Percentiles rank a stretch among this genome's conserved stretches.
These are phyloP conservation scores for Ornithorhynchus anatinus DNA, from an alignment of 2,113 vertebrate genomes.

Conservation along the genomic window DNA sequence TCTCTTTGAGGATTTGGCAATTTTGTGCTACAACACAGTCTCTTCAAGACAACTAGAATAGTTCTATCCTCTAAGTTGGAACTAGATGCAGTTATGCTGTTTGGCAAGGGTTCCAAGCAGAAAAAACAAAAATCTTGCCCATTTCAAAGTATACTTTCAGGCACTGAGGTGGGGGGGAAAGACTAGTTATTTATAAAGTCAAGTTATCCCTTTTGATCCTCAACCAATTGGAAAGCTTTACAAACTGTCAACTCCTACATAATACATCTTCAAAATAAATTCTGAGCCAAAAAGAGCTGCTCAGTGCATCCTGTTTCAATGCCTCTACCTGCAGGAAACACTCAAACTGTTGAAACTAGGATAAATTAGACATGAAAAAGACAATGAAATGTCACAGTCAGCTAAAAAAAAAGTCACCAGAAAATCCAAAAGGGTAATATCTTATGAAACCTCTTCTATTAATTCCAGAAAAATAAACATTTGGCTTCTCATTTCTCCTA, in stretches of 20 bases:
- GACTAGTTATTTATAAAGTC: neutral
- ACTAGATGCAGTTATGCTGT: constrained; percentile 39
- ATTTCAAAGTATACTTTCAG: constrained; percentile 15
- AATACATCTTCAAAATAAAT: constrained; percentile 21
- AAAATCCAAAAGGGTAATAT: constrained; percentile 26
- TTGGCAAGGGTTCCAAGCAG: constrained; percentile 4
- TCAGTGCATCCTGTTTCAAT: neutral
- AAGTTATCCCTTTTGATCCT: neutral
- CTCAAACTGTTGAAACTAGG: neutral
- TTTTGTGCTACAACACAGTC: constrained; percentile 25
- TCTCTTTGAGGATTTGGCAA: neutral
- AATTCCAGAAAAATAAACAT: neutral
- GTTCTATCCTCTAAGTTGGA: constrained; percentile 33
- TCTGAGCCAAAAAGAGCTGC: constrained; percentile 14
- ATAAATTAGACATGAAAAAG: constrained; percentile 10
- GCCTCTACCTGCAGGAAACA: neutral
- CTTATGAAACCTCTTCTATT: constrained; percentile 31
- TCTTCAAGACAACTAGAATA: constrained; percentile 25
- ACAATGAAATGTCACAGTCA: constrained; percentile 42
- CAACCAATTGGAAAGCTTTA: constrained; percentile 31
- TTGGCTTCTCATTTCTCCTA: neutral
- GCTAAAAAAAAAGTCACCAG: constrained; percentile 3
- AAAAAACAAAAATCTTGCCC: constrained; percentile 20
- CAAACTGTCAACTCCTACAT: neutral
- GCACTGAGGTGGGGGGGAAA: neutral